These are phyloP conservation scores for Cosmopolites sordidus DNA, from an alignment of 2,888 invertebrate genomes.

Conservation along the genomic window DNA sequence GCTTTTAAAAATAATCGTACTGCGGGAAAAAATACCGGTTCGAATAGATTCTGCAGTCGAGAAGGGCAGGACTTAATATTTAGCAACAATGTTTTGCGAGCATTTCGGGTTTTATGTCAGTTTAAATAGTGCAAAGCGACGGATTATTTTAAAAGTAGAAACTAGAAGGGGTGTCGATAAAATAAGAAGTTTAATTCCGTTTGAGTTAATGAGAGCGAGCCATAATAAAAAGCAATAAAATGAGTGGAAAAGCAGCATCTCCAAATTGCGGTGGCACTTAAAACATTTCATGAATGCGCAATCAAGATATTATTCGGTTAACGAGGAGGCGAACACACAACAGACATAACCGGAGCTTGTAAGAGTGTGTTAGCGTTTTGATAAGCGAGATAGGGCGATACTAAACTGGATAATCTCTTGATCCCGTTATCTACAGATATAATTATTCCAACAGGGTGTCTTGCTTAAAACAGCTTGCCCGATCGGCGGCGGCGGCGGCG, in stretches of 20 bases:
- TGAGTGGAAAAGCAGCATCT: slow-evolving; percentile 2
- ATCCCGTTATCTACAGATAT: slow-evolving; percentile 51
- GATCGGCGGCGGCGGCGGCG: slow-evolving; percentile 35
- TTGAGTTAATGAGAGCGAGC: slow-evolving; percentile 5
- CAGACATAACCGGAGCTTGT: slow-evolving; percentile 37
- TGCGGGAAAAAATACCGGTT: no score
- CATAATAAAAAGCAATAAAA: slow-evolving; percentile 12
- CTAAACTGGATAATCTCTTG: slow-evolving; percentile 51
- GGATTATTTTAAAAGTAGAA: no score
- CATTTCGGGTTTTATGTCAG: no score
- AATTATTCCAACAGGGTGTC: slow-evolving; percentile 52
- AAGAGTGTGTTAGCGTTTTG: slow-evolving; percentile 44
- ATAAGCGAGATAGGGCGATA: slow-evolving; percentile 46
- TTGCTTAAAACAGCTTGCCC: slow-evolving; percentile 51
- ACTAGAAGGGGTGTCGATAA: not conserved
- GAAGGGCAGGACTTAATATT: no score
- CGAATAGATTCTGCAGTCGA: no score
- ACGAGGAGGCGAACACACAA: slow-evolving; percentile 34
- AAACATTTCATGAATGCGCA: slow-evolving; percentile 33
- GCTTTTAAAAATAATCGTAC: no score
- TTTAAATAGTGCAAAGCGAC: no score
- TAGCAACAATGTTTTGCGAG: no score
- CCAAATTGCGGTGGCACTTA: slow-evolving; percentile 16
- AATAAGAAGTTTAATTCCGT: slow-evolving; percentile 3
- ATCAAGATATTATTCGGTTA: slow-evolving; percentile 40